These are phyloP conservation scores for Schizothorax lantsangensis DNA, from an alignment of 2,797 vertebrate genomes.

Conservation along the genomic window DNA sequence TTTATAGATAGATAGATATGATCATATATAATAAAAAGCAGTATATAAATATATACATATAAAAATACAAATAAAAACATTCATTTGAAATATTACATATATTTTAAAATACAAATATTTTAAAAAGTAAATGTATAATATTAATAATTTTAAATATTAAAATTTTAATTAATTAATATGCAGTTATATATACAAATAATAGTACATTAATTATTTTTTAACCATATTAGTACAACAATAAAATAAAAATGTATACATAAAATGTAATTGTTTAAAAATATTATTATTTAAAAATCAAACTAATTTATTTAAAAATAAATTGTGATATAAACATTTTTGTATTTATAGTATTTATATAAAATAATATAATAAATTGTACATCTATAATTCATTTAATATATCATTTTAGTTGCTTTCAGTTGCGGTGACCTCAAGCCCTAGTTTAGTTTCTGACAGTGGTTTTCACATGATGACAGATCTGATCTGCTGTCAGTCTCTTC, in stretches of 20 bases:
- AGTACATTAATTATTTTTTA: too few species aligned
- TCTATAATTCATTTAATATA: too few species aligned
- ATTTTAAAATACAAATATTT: too few species aligned
- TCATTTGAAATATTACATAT: too few species aligned
- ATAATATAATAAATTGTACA: not conserved
- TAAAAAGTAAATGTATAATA: too few species aligned
- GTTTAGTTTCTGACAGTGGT: not conserved
- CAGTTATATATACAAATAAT: too few species aligned
- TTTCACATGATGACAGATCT: not conserved
- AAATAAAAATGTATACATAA: not conserved
- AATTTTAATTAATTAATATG: too few species aligned
- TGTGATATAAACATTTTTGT: not conserved
- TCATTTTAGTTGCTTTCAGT: too few species aligned
- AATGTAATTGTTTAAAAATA: too few species aligned
- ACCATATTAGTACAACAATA: not conserved
- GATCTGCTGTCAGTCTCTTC: not conserved
- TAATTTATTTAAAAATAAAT: not conserved
- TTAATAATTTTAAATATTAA: not conserved
- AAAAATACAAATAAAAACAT: not conserved
- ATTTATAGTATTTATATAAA: not conserved
- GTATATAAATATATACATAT: not conserved
- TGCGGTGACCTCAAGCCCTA: not conserved
- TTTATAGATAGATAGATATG: too few species aligned
- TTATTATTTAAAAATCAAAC: too few species aligned
- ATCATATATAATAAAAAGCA: too few species aligned